Percentiles rank a stretch among this genome's conserved stretches.
Evolutionary conservation across 2,797 vertebrate genomes (phyloP).

Genomic region (Acrocephalus scirpaceus): DNA sequence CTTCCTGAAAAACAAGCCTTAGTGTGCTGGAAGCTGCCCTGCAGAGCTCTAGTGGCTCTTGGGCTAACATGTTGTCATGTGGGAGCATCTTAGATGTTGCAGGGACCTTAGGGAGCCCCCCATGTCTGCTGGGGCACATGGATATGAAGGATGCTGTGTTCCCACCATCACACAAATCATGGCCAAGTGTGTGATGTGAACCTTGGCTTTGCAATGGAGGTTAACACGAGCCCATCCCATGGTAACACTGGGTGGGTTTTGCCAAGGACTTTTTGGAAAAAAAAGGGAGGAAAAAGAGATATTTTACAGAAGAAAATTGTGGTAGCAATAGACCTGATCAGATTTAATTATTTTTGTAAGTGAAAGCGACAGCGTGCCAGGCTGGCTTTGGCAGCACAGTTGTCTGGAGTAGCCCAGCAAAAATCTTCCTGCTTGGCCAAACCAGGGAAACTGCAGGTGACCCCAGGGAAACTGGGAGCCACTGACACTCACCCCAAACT

Average conservation of each 20-base stretch:
- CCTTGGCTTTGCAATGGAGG: accelerated
- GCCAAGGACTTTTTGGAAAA: not conserved
- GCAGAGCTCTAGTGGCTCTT: not conserved
- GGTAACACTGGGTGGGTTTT: not conserved
- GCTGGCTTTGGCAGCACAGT: not conserved
- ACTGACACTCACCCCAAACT: not conserved
- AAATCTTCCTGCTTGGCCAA: not conserved
- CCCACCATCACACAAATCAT: accelerated
- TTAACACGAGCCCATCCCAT: not conserved
- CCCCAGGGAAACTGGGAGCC: not conserved
- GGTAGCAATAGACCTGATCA: not conserved
- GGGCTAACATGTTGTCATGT: accelerated
- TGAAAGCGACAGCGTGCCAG: not conserved
- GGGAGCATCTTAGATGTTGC: accelerated
- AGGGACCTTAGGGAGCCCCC: not conserved
- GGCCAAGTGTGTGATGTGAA: accelerated
- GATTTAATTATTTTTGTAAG: not conserved
- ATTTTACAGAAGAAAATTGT: not conserved
- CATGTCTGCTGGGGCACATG: not conserved
- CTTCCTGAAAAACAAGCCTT: not conserved
- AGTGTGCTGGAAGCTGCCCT: not conserved
- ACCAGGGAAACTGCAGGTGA: not conserved
- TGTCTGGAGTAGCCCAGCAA: not conserved
- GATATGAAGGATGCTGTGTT: not conserved
- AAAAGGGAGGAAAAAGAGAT: accelerated